Conservation (phyloP, 2,113 vertebrate species). For the Thunnus thynnus region DNA sequence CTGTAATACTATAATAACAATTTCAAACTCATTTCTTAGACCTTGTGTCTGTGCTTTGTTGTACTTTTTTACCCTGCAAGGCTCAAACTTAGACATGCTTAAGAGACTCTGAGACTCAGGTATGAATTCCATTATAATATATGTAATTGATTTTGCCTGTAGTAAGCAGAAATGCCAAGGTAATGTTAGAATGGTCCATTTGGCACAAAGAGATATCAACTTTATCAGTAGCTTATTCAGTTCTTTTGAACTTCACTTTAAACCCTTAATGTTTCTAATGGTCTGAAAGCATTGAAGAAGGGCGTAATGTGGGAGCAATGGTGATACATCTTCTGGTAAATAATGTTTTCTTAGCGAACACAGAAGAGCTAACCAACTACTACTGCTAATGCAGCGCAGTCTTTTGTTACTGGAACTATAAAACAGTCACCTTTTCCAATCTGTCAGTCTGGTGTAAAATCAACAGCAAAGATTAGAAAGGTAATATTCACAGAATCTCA, state of each 20-base stretch:
- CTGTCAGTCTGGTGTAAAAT: slow-evolving; percentile 1
- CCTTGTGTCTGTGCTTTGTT: slow-evolving; percentile 16
- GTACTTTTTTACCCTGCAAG: slow-evolving; percentile 15
- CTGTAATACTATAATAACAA: slow-evolving; percentile 46
- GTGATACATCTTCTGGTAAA: slow-evolving; percentile 20
- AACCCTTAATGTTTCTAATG: slow-evolving; percentile 20
- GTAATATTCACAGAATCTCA: background rate
- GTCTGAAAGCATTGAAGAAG: slow-evolving; percentile 19
- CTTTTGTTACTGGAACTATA: background rate
- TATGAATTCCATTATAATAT: slow-evolving; percentile 48
- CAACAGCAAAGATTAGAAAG: background rate
- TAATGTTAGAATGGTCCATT: slow-evolving; percentile 35
- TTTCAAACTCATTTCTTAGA: slow-evolving; percentile 23
- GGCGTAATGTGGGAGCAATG: background rate
- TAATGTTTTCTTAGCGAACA: background rate
- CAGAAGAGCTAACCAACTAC: background rate
- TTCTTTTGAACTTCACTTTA: slow-evolving; percentile 20
- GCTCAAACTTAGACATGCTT: slow-evolving; percentile 20
- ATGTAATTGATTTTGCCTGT: slow-evolving; percentile 43
- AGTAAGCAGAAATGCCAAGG: slow-evolving; percentile 37
- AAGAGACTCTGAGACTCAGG: slow-evolving; percentile 31
- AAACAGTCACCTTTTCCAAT: slow-evolving; percentile 7
- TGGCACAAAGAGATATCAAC: slow-evolving; percentile 22
- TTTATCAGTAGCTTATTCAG: slow-evolving; percentile 22
- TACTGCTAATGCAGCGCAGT: background rate